phyloP scores from a whole-genome alignment of 1,140 invertebrate species.

The Carcinoscorpius rotundicauda region DNA sequence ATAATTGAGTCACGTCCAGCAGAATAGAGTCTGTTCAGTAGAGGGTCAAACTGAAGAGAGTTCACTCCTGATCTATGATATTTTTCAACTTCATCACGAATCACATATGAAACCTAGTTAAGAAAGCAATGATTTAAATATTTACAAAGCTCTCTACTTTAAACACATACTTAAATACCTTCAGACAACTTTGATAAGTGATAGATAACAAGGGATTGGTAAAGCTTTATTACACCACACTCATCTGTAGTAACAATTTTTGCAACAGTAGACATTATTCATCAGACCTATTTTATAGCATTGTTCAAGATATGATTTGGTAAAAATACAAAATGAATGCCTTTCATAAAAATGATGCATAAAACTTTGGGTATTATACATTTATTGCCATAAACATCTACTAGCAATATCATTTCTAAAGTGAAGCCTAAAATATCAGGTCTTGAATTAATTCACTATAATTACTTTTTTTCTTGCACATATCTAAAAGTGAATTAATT shows the following conservation, averaged over 20 bases:
- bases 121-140: not conserved
- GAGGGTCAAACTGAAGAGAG: conserved; percentile 83
- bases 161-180: not conserved
- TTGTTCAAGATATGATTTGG: too few relatives aligned
- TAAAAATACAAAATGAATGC: too few relatives aligned
- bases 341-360: too few relatives aligned
- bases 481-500: too few relatives aligned
- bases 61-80: conserved; percentile 91
- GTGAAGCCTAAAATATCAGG: too few relatives aligned
- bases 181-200: not conserved
- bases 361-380: too few relatives aligned
- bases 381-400: too few relatives aligned
- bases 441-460: too few relatives aligned
- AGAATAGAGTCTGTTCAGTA: conserved; percentile 79
- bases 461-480: too few relatives aligned
- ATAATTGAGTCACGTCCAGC: conserved; percentile 98
- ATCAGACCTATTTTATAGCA: too few relatives aligned
- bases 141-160: not conserved
- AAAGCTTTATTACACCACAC: not conserved
- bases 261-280: too few relatives aligned
- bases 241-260: not conserved
- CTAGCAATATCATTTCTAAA: too few relatives aligned
- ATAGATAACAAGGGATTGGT: not conserved
- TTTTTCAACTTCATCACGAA: conserved; percentile 88
- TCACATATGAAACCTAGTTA: conserved; percentile 77